Evolutionary conservation across 2,888 invertebrate species (phyloP), one percentile per base, ranked within the genome.

Genomic region (Phasia obesa): DNA sequence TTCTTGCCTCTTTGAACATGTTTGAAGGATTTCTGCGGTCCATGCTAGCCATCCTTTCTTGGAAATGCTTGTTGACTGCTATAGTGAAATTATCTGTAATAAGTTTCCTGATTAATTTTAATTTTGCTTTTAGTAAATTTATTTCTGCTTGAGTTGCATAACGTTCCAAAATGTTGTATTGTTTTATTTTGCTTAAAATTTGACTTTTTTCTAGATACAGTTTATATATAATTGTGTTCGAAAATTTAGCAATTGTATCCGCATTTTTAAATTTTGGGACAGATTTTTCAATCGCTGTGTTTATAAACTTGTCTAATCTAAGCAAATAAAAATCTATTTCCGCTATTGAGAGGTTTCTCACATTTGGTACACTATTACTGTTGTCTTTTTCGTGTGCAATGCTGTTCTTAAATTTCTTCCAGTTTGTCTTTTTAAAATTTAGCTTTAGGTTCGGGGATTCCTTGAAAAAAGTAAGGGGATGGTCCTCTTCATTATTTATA

Each of bases 121-220:
- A 15, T 31, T 57, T 15, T 17, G 9, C 4, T 31, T 59, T 59
- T 4, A 59, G 38, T 38, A 59, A 59, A 38, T 59, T 59, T 38
- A 35, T 9, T 13, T 59, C 38, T 5, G 59, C 6, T 38, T 35
- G 35, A 35, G 38, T 21, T 21, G 31, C 35, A 59, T 5, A 59
- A 38, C 35, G 11, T 59, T 62, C 44, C 9, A 44, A 62, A 44
- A 42, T 62, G 15, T 62, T 62, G 44, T 62, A n/a, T 44, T 62
- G 42, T n/a, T 62, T 62, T 42, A 62, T 62, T 15, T 42, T 44
- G 44, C n/a, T 62, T 23, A 62, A 9, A 44, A 62, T 62, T 25
- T 38, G 31, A 11, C 59, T 59, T 59, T 59, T 59, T 21, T 59
- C 21, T 9, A 15, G 13, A 2, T 59, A 9, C 7, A 59, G 13